phyloP scores from a whole-genome alignment of 2,797 vertebrate species.

The Acanthurus tractus region DNA sequence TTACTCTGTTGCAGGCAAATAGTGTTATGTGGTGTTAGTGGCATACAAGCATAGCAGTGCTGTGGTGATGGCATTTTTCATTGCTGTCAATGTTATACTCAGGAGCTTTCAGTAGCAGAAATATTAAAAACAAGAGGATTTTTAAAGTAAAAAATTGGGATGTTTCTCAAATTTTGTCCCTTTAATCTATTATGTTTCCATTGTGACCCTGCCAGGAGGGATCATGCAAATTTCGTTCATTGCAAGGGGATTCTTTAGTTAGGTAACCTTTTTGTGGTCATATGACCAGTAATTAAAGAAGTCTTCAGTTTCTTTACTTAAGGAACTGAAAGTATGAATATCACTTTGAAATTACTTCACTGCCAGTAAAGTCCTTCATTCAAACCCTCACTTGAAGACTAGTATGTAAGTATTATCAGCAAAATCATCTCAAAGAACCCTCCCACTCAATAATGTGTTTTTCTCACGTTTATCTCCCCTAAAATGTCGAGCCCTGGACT shows the following conservation, averaged over 20 bases:
- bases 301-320: no score
- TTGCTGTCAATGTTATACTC: constrained; percentile 28
- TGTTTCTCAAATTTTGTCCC: constrained; percentile 2
- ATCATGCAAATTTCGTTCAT: neutral
- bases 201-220: constrained; percentile 6
- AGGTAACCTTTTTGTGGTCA: neutral
- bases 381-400: no score
- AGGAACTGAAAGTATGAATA: no score
- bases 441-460: no score
- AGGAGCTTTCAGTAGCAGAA: constrained; percentile 13
- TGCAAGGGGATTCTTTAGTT: neutral
- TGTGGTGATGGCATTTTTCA: constrained; percentile 25
- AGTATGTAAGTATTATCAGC: no score
- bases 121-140: constrained; percentile 25
- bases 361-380: no score
- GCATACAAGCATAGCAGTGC: constrained; percentile 22
- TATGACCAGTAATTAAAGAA: neutral
- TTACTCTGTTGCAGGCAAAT: constrained; percentile 12
- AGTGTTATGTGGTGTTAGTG: constrained; percentile 20
- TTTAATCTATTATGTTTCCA: constrained; percentile 10
- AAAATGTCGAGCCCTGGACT: no score
- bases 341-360: no score
- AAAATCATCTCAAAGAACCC: no score
- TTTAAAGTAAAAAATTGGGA: neutral
- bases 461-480: no score